phyloP scores from a whole-genome alignment of 2,797 vertebrate species.

The Ara ararauna region DNA sequence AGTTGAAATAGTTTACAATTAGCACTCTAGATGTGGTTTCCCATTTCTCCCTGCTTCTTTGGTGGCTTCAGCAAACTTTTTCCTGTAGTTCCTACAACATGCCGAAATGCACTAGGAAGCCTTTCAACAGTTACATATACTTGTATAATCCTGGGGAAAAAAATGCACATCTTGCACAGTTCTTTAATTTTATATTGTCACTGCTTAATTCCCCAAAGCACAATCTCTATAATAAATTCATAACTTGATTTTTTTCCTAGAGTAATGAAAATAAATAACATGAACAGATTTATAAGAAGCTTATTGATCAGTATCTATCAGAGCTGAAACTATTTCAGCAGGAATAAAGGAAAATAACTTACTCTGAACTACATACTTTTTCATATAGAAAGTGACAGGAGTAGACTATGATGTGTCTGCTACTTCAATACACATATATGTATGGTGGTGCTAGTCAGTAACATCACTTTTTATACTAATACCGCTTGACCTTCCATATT shows the following conservation, averaged over 20 bases:
- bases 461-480: not conserved
- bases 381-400: not conserved
- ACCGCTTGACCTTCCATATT: not conserved
- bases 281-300: not conserved
- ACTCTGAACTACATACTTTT: not conserved
- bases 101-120: slow-evolving; percentile 32
- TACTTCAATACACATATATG: not conserved
- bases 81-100: slow-evolving; percentile 15
- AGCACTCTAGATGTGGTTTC: slow-evolving; percentile 61
- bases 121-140: slow-evolving; percentile 29
- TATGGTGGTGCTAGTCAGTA: not conserved
- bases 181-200: not conserved
- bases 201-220: not conserved
- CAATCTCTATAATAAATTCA: not conserved
- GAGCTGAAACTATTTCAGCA: not conserved
- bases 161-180: not conserved
- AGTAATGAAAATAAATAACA: not conserved
- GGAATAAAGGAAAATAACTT: not conserved
- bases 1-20: slow-evolving; percentile 59
- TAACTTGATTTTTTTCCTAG: not conserved
- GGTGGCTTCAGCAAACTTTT: slow-evolving; percentile 47
- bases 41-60: slow-evolving; percentile 35
- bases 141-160: not conserved
- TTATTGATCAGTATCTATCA: not conserved
- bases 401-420: not conserved